Conservation (phyloP, 2,797 vertebrate species). For the Huso huso region DNA sequence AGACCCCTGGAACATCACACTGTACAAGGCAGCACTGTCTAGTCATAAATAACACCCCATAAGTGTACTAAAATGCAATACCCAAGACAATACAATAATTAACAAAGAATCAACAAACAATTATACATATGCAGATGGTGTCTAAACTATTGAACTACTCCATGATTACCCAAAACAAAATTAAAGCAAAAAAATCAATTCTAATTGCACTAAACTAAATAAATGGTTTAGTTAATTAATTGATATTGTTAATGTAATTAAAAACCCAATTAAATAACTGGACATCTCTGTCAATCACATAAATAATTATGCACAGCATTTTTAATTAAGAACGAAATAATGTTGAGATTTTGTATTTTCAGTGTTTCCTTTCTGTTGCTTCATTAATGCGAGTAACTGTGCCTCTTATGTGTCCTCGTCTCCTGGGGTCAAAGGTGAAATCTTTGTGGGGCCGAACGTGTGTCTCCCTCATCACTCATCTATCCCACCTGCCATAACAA, state of each 20-base stretch:
- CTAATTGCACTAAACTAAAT: background rate
- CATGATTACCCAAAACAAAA: too few relatives aligned
- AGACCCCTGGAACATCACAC: too few relatives aligned
- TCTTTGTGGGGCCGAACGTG: background rate
- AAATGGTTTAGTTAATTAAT: constrained; percentile 8
- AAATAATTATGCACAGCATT: background rate
- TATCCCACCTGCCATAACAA: background rate
- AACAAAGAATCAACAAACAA: too few relatives aligned
- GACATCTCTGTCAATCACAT: constrained; percentile 4
- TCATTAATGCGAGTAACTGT: background rate
- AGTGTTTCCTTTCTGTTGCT: background rate
- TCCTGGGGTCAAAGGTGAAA: background rate
- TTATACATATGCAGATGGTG: too few relatives aligned
- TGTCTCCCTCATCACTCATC: background rate
- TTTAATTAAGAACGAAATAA: too few relatives aligned
- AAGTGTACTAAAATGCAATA: too few relatives aligned
- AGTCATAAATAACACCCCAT: too few relatives aligned
- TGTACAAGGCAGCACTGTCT: too few relatives aligned
- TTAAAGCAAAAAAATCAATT: background rate
- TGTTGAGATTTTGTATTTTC: too few relatives aligned
- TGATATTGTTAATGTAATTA: background rate
- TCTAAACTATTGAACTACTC: too few relatives aligned
- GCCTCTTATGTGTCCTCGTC: background rate
- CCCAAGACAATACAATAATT: too few relatives aligned
- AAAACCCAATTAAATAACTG: background rate